Percentiles rank a stretch among this genome's conserved stretches.
Evolutionary conservation across 2,888 invertebrate species (phyloP).

Genomic region (Drosophila trichaetosa): DNA sequence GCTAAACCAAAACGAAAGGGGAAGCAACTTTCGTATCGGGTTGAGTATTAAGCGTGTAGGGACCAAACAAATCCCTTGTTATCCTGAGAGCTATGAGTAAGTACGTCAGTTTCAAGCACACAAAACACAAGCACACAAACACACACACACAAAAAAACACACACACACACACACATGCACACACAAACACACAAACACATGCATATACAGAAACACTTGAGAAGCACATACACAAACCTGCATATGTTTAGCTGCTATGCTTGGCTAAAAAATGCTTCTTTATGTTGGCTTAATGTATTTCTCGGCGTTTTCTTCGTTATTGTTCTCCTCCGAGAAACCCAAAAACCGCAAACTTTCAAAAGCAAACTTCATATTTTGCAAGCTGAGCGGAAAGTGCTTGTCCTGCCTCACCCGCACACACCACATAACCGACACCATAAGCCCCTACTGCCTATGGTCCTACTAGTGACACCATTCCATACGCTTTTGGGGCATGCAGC

Average conservation of each 20-base stretch:
- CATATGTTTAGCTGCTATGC: conserved; percentile 51
- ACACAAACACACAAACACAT: conserved; percentile 14
- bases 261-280: conserved; percentile 64
- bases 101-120: conserved; percentile 51
- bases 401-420: conserved; percentile 6
- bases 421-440: conserved; percentile 14
- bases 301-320: conserved; percentile 64
- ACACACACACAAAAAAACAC: conserved; percentile 8
- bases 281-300: conserved; percentile 74
- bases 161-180: conserved; percentile 9
- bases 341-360: conserved; percentile 73
- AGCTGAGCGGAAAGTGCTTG: conserved; percentile 70
- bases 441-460: conserved; percentile 1
- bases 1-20: conserved; percentile 35
- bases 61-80: conserved; percentile 68
- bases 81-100: conserved; percentile 61
- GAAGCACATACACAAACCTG: conserved; percentile 24
- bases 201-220: neutral
- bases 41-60: conserved; percentile 56
- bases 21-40: conserved; percentile 39
- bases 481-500: conserved; percentile 40
- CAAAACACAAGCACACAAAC: conserved; percentile 14
- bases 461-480: conserved; percentile 61
- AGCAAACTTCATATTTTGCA: conserved; percentile 74
- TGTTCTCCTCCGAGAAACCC: conserved; percentile 64